Evolutionary conservation across 2,888 invertebrate genomes (phyloP).

Genomic region (Lysandra coridon): DNA sequence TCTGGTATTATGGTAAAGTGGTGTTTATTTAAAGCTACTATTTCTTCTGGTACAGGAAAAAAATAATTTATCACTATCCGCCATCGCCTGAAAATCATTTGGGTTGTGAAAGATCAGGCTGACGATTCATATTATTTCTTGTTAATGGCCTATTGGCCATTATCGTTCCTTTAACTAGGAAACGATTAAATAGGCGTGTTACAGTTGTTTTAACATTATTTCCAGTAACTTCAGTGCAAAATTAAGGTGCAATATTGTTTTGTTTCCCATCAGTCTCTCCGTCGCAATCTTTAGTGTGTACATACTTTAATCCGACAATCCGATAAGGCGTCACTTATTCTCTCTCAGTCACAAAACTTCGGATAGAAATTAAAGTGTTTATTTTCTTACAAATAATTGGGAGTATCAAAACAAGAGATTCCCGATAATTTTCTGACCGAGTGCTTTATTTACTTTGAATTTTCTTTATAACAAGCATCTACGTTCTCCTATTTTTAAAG

Average conservation of each 20-base stretch:
- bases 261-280: not conserved
- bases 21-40: no score
- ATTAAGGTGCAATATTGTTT: not conserved
- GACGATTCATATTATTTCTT: no score
- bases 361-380: conserved; percentile 7
- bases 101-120: no score
- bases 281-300: not conserved
- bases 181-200: not conserved
- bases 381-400: conserved; percentile 14
- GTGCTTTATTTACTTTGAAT: not conserved
- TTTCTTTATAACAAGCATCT: not conserved
- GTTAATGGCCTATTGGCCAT: no score
- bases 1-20: no score
- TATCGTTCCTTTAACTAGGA: not conserved
- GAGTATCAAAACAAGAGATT: conserved; percentile 1
- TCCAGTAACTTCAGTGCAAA: not conserved
- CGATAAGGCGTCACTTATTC: conserved; percentile 30
- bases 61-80: no score
- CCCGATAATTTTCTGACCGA: not conserved
- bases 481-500: not conserved
- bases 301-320: conserved; percentile 23
- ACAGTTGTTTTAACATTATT: not conserved
- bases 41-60: no score
- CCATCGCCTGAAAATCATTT: no score
- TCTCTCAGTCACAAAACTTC: conserved; percentile 24